These are phyloP conservation scores for Hyperoplus lanceolatus DNA, from an alignment of 2,797 vertebrate genomes.

Conservation along the genomic window DNA sequence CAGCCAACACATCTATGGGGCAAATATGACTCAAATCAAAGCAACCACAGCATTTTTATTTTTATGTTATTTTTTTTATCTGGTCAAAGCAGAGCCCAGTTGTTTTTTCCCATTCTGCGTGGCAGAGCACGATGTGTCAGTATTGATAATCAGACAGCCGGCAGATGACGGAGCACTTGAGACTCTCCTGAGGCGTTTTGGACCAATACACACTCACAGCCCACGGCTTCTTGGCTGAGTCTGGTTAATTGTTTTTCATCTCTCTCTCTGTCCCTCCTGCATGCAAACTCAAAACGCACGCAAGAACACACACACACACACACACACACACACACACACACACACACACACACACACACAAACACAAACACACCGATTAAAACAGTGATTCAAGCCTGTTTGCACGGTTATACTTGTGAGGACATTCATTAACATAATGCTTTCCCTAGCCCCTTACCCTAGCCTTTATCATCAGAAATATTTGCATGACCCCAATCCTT, in stretches of 20 bases:
- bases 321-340: too few species aligned
- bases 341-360: slow-evolving; percentile 19
- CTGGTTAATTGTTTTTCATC: slow-evolving; percentile 35
- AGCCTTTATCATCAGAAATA: too few species aligned
- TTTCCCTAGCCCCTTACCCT: too few species aligned
- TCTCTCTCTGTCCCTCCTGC: slow-evolving; percentile 17
- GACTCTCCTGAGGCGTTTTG: slow-evolving; percentile 57
- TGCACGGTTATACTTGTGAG: too few species aligned
- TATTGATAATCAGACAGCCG: slow-evolving; percentile 69
- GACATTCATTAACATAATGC: too few species aligned
- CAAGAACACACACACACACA: too few species aligned
- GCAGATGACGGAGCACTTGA: slow-evolving; percentile 70
- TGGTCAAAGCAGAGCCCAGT: slow-evolving; percentile 62
- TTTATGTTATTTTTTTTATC: slow-evolving; percentile 60
- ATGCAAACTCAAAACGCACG: background rate
- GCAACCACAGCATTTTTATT: slow-evolving; percentile 4
- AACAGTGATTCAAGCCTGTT: slow-evolving; percentile 19
- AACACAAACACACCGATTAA: slow-evolving; percentile 50
- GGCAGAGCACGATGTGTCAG: slow-evolving; percentile 60
- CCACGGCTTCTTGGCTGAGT: slow-evolving; percentile 25
- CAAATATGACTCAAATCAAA: slow-evolving; percentile 69
- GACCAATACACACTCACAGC: slow-evolving; percentile 62
- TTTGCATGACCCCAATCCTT: too few species aligned
- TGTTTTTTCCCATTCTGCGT: slow-evolving; percentile 61
- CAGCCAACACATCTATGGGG: slow-evolving; percentile 70